phyloP scores from a whole-genome alignment of 2,888 invertebrate genomes.

The Onchidella celtica region DNA sequence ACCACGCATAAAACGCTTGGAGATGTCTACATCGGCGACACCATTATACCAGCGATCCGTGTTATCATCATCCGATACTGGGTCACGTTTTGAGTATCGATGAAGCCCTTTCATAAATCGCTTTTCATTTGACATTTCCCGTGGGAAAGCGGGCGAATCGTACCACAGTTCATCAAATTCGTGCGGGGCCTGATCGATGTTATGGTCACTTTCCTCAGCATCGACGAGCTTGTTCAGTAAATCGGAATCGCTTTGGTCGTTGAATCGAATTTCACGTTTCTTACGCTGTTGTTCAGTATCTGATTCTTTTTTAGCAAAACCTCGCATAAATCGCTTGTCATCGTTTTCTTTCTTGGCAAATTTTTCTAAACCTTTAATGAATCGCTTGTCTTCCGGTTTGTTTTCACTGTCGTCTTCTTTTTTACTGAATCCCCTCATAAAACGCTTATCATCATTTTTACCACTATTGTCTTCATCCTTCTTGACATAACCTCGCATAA shows the following conservation, averaged over 20 bases:
- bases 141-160: not conserved
- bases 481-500: conserved; percentile 33
- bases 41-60: not conserved
- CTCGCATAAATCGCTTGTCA: conserved; percentile 27
- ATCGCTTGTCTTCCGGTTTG: conserved; percentile 37
- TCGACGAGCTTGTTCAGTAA: not conserved
- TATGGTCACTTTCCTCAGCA: not conserved
- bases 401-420: not conserved
- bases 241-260: not conserved
- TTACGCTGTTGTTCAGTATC: not conserved
- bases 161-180: conserved; percentile 5
- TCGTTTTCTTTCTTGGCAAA: no score
- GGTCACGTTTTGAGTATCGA: not conserved
- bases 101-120: conserved; percentile 43
- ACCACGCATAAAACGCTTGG: conserved; percentile 44
- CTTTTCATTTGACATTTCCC: conserved; percentile 11
- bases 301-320: not conserved
- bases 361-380: conserved; percentile 35
- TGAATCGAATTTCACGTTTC: not conserved
- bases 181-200: no score
- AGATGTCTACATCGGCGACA: not conserved
- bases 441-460: not conserved
- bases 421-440: conserved; percentile 12
- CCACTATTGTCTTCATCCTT: not conserved
- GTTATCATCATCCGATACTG: not conserved